phyloP scores from a whole-genome alignment of 2,888 invertebrate genomes.

The Syrista parreyssii region DNA sequence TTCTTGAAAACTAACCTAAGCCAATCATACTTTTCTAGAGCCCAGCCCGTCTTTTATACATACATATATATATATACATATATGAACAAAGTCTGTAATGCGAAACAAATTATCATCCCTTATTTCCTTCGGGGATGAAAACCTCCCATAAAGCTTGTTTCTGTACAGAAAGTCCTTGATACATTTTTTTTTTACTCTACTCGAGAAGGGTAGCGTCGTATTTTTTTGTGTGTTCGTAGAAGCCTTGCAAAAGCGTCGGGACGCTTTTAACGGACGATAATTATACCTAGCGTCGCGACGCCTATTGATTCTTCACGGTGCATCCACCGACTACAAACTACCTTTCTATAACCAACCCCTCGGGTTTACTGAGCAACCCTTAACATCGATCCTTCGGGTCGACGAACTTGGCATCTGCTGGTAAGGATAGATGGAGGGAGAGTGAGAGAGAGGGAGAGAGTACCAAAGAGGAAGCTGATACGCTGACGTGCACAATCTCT shows the following conservation, averaged over 20 bases:
- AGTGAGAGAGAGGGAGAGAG: not conserved
- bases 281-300: not conserved
- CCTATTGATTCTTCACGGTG: conserved; percentile 26
- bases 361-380: not conserved
- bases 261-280: not conserved
- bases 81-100: not conserved
- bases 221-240: not conserved
- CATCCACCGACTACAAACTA: conserved; percentile 12
- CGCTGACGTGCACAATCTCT: not conserved
- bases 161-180: not conserved
- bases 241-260: not conserved
- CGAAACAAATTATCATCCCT: not conserved
- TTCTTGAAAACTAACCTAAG: conserved; percentile 19
- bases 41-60: not conserved
- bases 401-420: conserved; percentile 21
- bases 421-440: no score
- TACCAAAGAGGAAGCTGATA: not conserved
- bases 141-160: not conserved
- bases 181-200: not conserved
- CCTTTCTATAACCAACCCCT: not conserved
- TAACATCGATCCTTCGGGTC: conserved; percentile 36
- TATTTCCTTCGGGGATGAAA: not conserved
- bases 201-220: not conserved
- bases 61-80: not conserved
- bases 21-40: conserved; percentile 9